Conservation (phyloP, 1,140 invertebrate genomes). For the Druon quercuslanigerum region DNA sequence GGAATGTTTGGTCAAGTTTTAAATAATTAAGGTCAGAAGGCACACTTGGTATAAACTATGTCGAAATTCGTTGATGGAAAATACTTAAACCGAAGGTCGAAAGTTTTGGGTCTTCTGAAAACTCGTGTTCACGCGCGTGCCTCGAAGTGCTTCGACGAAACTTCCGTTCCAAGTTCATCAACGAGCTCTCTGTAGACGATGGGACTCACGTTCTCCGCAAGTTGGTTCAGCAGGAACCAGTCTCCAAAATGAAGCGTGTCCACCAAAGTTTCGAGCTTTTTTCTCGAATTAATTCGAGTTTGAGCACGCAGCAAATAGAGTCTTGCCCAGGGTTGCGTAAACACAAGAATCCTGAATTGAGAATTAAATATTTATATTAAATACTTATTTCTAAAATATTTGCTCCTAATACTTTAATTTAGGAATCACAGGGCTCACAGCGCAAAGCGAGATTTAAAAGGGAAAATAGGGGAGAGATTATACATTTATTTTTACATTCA, state of each 20-base stretch:
- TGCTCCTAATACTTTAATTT: too few relatives aligned
- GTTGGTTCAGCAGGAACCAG: conserved; percentile 71
- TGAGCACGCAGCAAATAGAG: conserved; percentile 77
- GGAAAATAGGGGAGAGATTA: too few relatives aligned
- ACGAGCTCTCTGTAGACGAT: conserved; percentile 68
- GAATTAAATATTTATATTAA: conserved; percentile 34
- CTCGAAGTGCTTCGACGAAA: background rate
- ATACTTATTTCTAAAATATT: background rate
- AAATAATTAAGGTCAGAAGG: background rate
- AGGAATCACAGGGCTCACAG: background rate
- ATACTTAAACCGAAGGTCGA: background rate
- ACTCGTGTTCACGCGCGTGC: background rate
- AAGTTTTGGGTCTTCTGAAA: background rate
- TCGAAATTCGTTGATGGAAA: too few relatives aligned
- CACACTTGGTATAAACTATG: background rate
- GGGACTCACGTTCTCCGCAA: conserved; percentile 68
- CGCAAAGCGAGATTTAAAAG: background rate
- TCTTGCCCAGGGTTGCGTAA: conserved; percentile 74
- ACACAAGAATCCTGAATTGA: conserved; percentile 68
- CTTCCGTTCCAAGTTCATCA: conserved; percentile 53
- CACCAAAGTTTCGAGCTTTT: conserved; percentile 54
- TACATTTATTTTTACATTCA: too few relatives aligned
- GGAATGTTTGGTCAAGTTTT: too few relatives aligned
- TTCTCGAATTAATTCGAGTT: conserved; percentile 60
- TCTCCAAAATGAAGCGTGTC: conserved; percentile 65